Conservation (phyloP, 2,888 invertebrate species). For the Eulithis testata region DNA sequence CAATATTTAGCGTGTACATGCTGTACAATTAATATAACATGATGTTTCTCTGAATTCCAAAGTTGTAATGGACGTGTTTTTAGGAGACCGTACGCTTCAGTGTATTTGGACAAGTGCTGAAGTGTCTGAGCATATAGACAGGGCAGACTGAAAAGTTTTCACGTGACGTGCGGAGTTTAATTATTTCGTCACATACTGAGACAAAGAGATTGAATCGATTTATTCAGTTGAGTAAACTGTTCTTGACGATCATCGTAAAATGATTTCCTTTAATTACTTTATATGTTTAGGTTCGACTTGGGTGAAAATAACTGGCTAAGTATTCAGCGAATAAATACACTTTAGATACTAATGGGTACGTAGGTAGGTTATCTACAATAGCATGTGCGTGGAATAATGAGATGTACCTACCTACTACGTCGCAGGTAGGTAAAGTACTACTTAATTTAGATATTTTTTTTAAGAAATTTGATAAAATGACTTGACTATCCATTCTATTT, state of each 20-base stretch:
- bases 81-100: constrained; percentile 67
- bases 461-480: too few relatives aligned
- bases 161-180: constrained; percentile 25
- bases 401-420: too few relatives aligned
- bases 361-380: not conserved
- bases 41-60: constrained; percentile 28
- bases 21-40: constrained; percentile 29
- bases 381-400: not conserved
- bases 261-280: constrained; percentile 3
- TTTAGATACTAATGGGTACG: not conserved
- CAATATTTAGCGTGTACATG: constrained; percentile 67
- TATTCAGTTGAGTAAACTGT: constrained; percentile 64
- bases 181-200: constrained; percentile 56
- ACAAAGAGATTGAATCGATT: constrained; percentile 69
- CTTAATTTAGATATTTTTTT: too few relatives aligned
- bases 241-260: constrained; percentile 14
- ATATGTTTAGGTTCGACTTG: not conserved
- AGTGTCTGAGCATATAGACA: constrained; percentile 56
- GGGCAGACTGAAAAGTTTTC: constrained; percentile 52
- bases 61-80: constrained; percentile 40
- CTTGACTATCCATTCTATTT: too few relatives aligned
- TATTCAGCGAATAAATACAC: not conserved
- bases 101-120: constrained; percentile 74
- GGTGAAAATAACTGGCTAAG: constrained; percentile 1
- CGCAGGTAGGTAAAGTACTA: not conserved